Base-by-base conservation (phyloP, 2,113 vertebrate species). In the Lagopus leucura region DNA sequence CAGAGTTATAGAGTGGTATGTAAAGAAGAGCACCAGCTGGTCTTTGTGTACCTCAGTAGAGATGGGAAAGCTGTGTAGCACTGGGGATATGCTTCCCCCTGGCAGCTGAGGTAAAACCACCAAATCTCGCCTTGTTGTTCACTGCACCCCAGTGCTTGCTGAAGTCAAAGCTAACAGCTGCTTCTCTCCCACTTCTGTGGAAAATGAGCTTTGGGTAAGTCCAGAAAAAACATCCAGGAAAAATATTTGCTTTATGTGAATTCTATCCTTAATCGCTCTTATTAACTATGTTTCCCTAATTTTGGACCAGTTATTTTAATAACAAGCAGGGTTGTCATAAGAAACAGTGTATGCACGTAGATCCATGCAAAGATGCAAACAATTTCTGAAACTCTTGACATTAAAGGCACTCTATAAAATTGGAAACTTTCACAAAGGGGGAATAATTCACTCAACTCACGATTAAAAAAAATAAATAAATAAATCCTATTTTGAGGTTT, bases 301-400 rank as follows among this genome's bases (percentile, higher is more conserved):
- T 92, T 77, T 66, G 43, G 21, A 74, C 69, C 64, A 82, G 13
- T 12, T 80, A 11, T 17, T 69, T 88, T 66, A 82, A 66, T 30
- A 74, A 45, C 15, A 69, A 52, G 19, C 11, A 16, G 6, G 4
- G 2, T 66, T 22, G 10, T 67, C 19, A 8, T 66, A 36, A 72
- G 24, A 45, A 84, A 4, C 10, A 11, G 13, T 19, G 8, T 42
- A 30, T 0, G 0, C 3, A 4, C 5, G 5, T 43, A 69, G 20
- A 38, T 72, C 34, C 12, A 21, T 74, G 13, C 73, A 47, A 38
- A 60, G 20, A 58, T 40, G 18, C 24, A 76, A 75, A 57, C 36
- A 58, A 32, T 65, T 73, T 54, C n/a, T 76, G 50, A 30, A 86
- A 15, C 34, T 58, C 63, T 50, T 73, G n/a, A 70, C 1, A 1